A percentile compares a stretch with the other conserved stretches of the same genome.
Evolutionary conservation across 2,113 vertebrate species (phyloP).

Genomic region (Myotis davidii): DNA sequence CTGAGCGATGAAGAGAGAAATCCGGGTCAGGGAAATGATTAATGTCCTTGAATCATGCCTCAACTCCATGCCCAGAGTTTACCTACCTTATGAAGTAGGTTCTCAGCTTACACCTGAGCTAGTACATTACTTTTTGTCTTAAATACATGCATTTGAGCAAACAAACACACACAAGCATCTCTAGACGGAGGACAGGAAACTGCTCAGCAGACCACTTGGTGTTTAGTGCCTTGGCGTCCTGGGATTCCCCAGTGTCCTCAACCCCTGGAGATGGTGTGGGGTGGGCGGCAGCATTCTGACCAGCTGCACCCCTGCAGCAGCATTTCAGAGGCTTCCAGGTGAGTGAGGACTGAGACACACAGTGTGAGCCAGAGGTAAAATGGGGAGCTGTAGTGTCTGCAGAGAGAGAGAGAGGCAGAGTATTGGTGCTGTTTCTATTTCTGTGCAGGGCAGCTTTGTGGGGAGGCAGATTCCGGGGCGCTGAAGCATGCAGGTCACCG

Average conservation of each 20-base stretch:
- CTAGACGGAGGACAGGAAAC: background rate
- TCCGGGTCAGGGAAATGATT: background rate
- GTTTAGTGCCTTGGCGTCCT: background rate
- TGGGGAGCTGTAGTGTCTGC: background rate
- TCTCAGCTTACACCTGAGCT: background rate
- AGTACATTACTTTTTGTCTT: background rate
- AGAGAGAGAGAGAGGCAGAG: background rate
- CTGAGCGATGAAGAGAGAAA: background rate
- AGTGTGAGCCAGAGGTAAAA: slow-evolving; percentile 13
- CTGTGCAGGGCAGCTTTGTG: background rate
- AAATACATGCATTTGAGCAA: background rate
- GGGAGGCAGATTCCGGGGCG: background rate
- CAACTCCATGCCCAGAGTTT: background rate
- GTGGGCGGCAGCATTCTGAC: background rate
- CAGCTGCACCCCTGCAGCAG: no score
- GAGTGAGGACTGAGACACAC: background rate
- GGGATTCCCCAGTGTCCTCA: background rate
- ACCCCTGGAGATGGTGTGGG: background rate
- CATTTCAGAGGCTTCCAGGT: background rate
- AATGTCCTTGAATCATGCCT: background rate
- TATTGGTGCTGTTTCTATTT: background rate
- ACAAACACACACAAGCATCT: background rate
- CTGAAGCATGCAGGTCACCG: background rate
- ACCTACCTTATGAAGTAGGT: no score
- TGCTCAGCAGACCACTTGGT: background rate